Percentiles rank a stretch among this genome's conserved stretches.
Evolutionary conservation across 2,797 vertebrate species (phyloP).

Genomic region (Melanotaenia pygmaea): DNA sequence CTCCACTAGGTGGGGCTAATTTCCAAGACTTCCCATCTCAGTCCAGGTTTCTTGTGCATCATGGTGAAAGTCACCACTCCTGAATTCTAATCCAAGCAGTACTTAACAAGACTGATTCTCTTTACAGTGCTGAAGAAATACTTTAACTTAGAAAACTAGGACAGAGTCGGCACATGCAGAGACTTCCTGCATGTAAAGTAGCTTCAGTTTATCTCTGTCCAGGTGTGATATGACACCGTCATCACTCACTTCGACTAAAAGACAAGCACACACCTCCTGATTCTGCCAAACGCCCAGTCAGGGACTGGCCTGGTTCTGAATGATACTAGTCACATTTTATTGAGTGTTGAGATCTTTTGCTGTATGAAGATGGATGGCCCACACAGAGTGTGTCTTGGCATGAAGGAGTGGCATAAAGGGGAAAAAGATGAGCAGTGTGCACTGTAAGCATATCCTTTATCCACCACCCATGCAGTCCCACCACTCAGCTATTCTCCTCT

Average conservation of each 20-base stretch:
- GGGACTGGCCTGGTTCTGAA: constrained; percentile 45
- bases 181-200: not conserved
- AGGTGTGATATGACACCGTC: constrained; percentile 49
- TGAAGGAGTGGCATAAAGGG: constrained; percentile 25
- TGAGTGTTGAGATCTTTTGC: constrained; percentile 22
- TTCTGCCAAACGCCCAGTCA: constrained; percentile 42
- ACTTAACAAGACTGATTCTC: not conserved
- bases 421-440: constrained; percentile 47
- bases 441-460: constrained; percentile 64
- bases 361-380: constrained; percentile 61
- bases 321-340: constrained; percentile 36
- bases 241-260: constrained; percentile 51
- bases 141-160: constrained; percentile 14
- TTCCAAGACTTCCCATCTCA: constrained; percentile 11
- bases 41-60: not conserved
- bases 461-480: constrained; percentile 14
- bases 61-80: not conserved
- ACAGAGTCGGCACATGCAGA: not conserved
- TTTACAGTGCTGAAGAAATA: not conserved
- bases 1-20: constrained; percentile 65
- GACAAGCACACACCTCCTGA: constrained; percentile 14
- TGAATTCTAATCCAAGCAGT: not conserved
- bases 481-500: constrained; percentile 41
- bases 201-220: constrained; percentile 25
- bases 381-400: constrained; percentile 49